A percentile compares a stretch with the other conserved stretches of the same genome.
These are phyloP conservation scores for Drosophila tripunctata DNA, from an alignment of 2,888 invertebrate genomes.

Conservation along the genomic window DNA sequence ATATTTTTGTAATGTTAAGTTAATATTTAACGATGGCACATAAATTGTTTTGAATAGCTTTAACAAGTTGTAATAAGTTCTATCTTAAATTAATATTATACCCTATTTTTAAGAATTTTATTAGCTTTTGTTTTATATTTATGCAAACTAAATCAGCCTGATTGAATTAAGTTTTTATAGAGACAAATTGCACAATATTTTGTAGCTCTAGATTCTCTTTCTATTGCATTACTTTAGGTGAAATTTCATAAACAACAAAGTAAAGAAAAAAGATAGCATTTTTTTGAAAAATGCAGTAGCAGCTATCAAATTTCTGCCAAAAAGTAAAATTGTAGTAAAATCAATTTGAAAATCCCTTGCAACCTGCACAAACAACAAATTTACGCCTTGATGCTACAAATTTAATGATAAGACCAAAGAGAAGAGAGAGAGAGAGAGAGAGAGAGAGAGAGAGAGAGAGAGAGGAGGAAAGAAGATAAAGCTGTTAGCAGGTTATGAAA, in stretches of 20 bases:
- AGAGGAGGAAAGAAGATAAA: neutral
- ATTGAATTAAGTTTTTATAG: too few relatives aligned
- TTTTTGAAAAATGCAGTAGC: neutral
- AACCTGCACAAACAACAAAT: slow-evolving; percentile 28
- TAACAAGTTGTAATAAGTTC: too few relatives aligned
- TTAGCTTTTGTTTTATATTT: too few relatives aligned
- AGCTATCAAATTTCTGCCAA: slow-evolving; percentile 12
- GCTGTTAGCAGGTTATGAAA: neutral
- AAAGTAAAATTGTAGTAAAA: slow-evolving; percentile 12
- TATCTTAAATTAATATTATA: too few relatives aligned
- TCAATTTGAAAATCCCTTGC: slow-evolving; percentile 43
- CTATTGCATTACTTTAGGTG: too few relatives aligned
- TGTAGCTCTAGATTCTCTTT: too few relatives aligned
- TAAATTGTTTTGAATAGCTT: too few relatives aligned
- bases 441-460: neutral
- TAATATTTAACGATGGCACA: too few relatives aligned
- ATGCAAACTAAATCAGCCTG: too few relatives aligned
- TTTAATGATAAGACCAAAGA: slow-evolving; percentile 48
- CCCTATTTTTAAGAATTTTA: too few relatives aligned
- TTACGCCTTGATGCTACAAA: slow-evolving; percentile 40
- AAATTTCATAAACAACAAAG: neutral
- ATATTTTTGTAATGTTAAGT: too few relatives aligned
- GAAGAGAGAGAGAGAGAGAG: neutral
- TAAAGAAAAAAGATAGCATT: neutral
- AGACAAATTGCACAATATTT: too few relatives aligned